Base-by-base conservation (phyloP, 2,113 vertebrate genomes). In the Andinoacara biseriatus region DNA sequence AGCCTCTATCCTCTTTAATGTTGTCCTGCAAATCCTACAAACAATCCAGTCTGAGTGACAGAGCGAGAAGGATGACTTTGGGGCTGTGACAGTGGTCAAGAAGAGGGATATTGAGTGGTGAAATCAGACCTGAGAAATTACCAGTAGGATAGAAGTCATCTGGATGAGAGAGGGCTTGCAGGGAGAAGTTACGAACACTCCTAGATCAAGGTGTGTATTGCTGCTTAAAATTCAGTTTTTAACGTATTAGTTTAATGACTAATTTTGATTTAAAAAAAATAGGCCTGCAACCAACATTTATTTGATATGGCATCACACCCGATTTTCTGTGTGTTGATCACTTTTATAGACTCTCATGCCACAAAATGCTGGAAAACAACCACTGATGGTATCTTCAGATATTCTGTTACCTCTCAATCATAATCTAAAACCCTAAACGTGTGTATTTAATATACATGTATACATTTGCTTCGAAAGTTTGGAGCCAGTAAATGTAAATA, bases 1-100 rank as follows among this genome's bases (percentile, higher is more conserved):
- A 81, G 40, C 15, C 67, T 81, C 24, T 58, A 91, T 94, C 89
- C 76, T 69, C 89, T 87, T 38, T 94, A 93, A 92, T 91, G 76
- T 57, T 54, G 69, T 84, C 88, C 26, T 85, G 90, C 67, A 81
- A 87, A 95, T 95, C 88, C 91, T 74, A 81, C 93, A 88, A 92
- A 49, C 58, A n/a, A 57, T n/a, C 10, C 40, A 58, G 63, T 29
- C 79, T 67, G 49, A 22, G 31, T 38, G 43, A 14, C 18, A 24
- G 29, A 26, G 46, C 10, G 14, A n/a, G 43, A 49, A 17, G 17
- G 33, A 29, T 10, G 9, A 18, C 10, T 26, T 33, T 54, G 60
- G 31, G 18, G 38, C 15, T 52, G 11, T 46, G 14, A 46, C 20
- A 35, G 15, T 17, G 31, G 54, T 65, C 31, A 79, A 20, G 40